A percentile compares a stretch with the other conserved stretches of the same genome.
Evolutionary conservation across 2,113 vertebrate species (phyloP).

Genomic region (Phrynosoma platyrhinos): DNA sequence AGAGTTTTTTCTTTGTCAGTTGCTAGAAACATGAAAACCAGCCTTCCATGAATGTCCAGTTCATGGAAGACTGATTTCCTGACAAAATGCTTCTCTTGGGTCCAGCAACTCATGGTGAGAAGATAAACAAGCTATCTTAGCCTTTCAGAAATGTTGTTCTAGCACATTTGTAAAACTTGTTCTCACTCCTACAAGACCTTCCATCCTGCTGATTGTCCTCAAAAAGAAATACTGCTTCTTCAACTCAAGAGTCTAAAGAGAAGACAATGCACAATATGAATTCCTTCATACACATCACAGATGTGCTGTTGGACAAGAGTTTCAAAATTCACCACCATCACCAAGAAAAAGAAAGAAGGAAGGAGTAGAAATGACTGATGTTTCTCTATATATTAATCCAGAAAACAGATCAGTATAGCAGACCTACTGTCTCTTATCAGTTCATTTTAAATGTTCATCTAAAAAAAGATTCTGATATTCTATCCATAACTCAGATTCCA

Average conservation of each 20-base stretch:
- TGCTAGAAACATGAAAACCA: constrained; percentile 14
- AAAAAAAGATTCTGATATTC: not conserved
- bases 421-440: not conserved
- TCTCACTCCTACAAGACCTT: not conserved
- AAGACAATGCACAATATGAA: not conserved
- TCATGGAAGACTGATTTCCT: constrained; percentile 17
- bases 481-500: not conserved
- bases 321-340: not conserved
- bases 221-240: not conserved
- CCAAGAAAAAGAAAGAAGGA: not conserved
- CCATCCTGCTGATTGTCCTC: not conserved
- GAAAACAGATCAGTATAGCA: not conserved
- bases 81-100: constrained; percentile 18
- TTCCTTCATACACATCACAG: not conserved
- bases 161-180: constrained; percentile 18
- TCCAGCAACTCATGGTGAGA: not conserved
- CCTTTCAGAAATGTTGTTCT: constrained; percentile 23
- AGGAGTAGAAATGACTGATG: not conserved
- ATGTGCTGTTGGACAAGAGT: not conserved
- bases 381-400: not conserved
- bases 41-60: constrained; percentile 26
- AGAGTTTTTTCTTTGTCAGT: constrained; percentile 1
- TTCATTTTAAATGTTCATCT: not conserved
- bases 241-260: not conserved
- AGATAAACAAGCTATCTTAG: constrained; percentile 9